Conservation (phyloP, 2,797 vertebrate genomes). For the Esox lucius region DNA sequence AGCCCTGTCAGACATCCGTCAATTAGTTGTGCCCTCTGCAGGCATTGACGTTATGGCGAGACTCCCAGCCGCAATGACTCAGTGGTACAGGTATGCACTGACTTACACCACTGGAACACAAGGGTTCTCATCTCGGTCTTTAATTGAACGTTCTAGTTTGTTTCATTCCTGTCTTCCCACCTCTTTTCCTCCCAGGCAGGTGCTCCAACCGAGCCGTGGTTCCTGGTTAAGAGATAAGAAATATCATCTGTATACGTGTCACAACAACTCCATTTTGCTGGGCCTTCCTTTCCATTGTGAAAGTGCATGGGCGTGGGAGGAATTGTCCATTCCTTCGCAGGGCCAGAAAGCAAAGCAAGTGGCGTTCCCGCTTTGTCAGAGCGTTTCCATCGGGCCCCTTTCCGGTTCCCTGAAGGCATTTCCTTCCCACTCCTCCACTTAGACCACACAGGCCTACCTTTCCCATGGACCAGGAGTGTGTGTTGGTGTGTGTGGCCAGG, state of each 20-base stretch:
- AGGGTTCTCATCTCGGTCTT: too few species aligned
- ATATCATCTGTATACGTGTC: not conserved
- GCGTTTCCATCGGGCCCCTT: slow-evolving; percentile 1
- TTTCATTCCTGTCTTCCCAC: not conserved
- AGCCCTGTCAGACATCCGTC: too few species aligned
- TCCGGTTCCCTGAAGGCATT: slow-evolving; percentile 18
- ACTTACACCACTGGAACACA: too few species aligned
- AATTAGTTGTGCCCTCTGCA: too few species aligned
- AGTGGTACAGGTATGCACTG: too few species aligned
- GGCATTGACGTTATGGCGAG: too few species aligned
- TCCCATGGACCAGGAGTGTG: not conserved
- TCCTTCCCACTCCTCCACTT: slow-evolving; percentile 3
- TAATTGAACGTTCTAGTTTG: not conserved
- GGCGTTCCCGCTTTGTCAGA: not conserved
- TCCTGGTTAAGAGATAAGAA: too few species aligned
- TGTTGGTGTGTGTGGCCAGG: not conserved
- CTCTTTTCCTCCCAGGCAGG: not conserved
- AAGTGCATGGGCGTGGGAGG: not conserved
- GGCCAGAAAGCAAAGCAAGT: too few species aligned
- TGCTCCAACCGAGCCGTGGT: too few species aligned
- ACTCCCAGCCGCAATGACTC: too few species aligned
- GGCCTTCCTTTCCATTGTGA: not conserved
- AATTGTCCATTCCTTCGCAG: not conserved
- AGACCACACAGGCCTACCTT: not conserved
- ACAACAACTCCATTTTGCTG: not conserved